phyloP scores from a whole-genome alignment of 2,113 vertebrate species.

The Cynoglossus semilaevis region DNA sequence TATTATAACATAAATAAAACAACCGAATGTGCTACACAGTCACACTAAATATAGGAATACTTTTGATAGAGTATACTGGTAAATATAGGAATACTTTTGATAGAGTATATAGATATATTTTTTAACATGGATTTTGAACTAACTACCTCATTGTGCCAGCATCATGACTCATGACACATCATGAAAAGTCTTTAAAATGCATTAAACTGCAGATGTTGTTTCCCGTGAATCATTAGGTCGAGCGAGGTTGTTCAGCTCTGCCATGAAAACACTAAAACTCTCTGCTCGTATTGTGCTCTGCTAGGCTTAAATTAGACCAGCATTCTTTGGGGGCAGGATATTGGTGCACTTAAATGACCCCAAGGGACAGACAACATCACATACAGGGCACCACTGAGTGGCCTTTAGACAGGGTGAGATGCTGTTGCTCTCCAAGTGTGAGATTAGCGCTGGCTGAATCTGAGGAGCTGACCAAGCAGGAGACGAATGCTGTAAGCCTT shows the following conservation, averaged over 20 bases:
- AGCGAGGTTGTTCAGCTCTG: no score
- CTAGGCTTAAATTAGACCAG: constrained; percentile 1
- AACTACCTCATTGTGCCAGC: no score
- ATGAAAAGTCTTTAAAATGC: no score
- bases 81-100: no score
- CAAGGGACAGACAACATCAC: constrained; percentile 17
- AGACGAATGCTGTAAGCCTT: constrained; percentile 38
- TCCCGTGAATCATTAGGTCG: no score
- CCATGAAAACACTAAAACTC: background rate
- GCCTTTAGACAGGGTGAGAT: constrained; percentile 4
- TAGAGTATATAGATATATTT: no score
- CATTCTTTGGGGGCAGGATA: constrained; percentile 40
- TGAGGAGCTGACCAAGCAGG: constrained; percentile 58
- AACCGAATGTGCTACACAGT: background rate
- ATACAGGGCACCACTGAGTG: constrained; percentile 11
- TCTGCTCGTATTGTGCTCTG: background rate
- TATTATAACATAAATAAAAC: background rate
- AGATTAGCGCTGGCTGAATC: constrained; percentile 49
- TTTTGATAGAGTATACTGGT: no score
- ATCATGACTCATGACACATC: no score
- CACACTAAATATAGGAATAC: no score
- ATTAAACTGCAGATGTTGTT: no score
- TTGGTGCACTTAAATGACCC: constrained; percentile 26
- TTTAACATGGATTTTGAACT: no score
- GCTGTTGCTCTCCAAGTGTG: background rate